Evolutionary conservation across 1,140 invertebrate genomes (phyloP), one percentile per base, ranked within the genome.

Genomic region (Penaeus japonicus): DNA sequence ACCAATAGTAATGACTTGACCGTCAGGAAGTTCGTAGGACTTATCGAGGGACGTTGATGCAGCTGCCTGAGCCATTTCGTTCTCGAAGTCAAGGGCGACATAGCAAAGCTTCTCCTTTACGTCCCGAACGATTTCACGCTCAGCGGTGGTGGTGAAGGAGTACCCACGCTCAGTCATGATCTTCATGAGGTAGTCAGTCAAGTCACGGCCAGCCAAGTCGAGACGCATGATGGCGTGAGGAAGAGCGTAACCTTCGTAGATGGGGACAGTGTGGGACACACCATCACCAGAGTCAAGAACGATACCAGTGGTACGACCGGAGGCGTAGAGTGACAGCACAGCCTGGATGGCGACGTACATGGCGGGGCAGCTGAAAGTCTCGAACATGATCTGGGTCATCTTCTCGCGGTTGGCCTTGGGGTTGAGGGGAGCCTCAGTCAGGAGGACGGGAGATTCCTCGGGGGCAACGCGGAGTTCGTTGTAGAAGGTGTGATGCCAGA

Each of bases 401-500:
- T 79, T 79, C 77, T 79, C 77, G n/a, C 77, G 77, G 35, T 79
- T 79, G 77, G 77, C 77, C 77, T 79, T 79, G 12, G 77, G 77
- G 35, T 79, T 79, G 30, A 79, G 39, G 15, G 77, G 77, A 20
- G 77, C 77, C 35, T 79, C 77, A 22, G 77, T 79, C 7, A 79
- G 39, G 10, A 79, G 77, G 47, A 79, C 77, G 30, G 77, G 77
- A 53, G 98, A 96, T 92, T 98, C 97, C 92, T 98, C 97, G 10
- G 98, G 98, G 57, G 97, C 97, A 87, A 98, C 97, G 93, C 97
- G 96, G 90, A 99, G 94, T 93, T 99, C 98, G 92, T 97, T 98
- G 94, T 98, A 98, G 94, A 98, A 98, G 88, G 96, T 96, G 94
- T 98, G 96, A 94, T 98, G 97, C 97, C 97, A 98, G 93, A 98